A percentile compares a stretch with the other conserved stretches of the same genome.
These are phyloP conservation scores for Monochamus alternatus DNA, from an alignment of 2,888 invertebrate species.

Conservation along the genomic window DNA sequence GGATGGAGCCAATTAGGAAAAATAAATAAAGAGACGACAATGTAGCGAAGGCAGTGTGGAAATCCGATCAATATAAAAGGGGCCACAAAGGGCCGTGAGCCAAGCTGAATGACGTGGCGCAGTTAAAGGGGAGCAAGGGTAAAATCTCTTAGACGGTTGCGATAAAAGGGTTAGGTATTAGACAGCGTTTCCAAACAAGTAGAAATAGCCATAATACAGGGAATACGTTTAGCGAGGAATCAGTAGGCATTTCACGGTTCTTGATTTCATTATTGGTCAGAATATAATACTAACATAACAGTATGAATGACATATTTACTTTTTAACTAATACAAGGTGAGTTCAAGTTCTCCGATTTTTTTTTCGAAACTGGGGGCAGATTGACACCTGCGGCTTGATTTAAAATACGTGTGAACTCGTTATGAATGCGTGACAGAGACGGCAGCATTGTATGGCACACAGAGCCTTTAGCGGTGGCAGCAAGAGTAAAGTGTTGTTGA, in stretches of 20 bases:
- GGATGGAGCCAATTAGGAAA: constrained; percentile 47
- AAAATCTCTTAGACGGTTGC: constrained; percentile 9
- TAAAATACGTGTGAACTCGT: no score
- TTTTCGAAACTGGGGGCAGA: no score
- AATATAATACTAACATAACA: no score
- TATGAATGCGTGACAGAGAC: no score
- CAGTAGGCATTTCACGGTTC: not conserved
- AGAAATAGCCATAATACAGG: constrained; percentile 1
- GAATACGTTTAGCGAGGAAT: not conserved
- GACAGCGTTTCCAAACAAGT: constrained; percentile 8
- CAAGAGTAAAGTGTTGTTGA: no score
- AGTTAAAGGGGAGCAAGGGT: constrained; percentile 19
- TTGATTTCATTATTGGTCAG: no score
- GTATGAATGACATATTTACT: no score
- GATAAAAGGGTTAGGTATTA: constrained; percentile 12
- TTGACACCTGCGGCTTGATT: no score
- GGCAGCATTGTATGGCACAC: no score
- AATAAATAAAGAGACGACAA: constrained; percentile 41
- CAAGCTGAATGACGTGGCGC: constrained; percentile 23
- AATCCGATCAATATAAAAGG: constrained; percentile 33
- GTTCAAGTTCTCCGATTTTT: no score
- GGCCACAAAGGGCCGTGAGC: constrained; percentile 24
- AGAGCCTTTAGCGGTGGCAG: no score
- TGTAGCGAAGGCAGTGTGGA: constrained; percentile 34
- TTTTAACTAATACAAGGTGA: no score